Evolutionary conservation across 92 coral and sea anemone species (phyloP).

Genomic region (Anthopleura xanthogrammica): DNA sequence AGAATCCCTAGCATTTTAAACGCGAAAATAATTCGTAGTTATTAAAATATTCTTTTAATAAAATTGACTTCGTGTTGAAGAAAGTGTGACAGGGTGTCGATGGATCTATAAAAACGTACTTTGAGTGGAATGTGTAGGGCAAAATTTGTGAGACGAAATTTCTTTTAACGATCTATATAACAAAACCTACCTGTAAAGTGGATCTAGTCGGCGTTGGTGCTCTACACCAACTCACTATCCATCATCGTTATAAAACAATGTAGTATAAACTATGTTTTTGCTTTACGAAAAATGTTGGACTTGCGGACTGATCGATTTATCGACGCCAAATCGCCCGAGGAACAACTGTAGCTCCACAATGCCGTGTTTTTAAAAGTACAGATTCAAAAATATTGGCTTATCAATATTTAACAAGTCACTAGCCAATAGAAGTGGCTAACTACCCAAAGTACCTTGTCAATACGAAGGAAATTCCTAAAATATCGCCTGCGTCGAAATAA

Average conservation of each 20-base stretch:
- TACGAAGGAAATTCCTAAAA: conserved; percentile 15
- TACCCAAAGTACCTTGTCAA: conserved; percentile 1
- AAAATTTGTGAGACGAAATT: not conserved
- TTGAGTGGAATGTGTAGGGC: not conserved
- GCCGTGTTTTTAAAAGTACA: conserved; percentile 2
- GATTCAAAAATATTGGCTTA: conserved; percentile 18
- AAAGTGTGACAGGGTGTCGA: not conserved
- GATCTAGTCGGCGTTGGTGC: not conserved
- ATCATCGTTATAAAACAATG: not conserved
- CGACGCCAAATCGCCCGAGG: not conserved
- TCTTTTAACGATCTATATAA: not conserved
- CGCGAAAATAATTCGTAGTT: not conserved
- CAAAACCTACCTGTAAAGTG: not conserved
- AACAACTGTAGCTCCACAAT: not conserved
- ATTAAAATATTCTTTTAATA: not conserved
- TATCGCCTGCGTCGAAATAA: not conserved
- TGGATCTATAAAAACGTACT: too few relatives aligned
- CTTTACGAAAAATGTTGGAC: not conserved
- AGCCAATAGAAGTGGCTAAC: conserved; percentile 4
- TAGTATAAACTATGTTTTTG: not conserved
- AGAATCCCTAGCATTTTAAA: not conserved
- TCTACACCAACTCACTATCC: not conserved
- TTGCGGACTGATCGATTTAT: not conserved
- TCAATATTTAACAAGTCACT: conserved; percentile 20
- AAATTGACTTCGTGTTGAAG: not conserved